phyloP scores from a whole-genome alignment of 2,797 vertebrate genomes.

The Heterohyrax brucei region DNA sequence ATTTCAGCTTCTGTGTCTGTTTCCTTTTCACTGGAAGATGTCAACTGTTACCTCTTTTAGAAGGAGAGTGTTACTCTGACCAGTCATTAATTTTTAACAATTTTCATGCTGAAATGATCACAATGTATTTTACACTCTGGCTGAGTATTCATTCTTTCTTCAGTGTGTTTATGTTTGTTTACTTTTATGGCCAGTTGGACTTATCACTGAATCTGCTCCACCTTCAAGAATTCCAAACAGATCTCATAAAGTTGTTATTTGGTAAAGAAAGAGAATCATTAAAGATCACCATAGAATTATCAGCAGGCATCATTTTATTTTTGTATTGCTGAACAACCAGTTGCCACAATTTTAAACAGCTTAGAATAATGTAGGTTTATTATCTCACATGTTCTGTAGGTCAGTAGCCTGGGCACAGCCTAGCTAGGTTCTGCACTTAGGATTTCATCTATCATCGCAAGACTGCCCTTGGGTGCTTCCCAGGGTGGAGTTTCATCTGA shows the following conservation, averaged over 20 bases:
- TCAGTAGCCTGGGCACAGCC: not conserved
- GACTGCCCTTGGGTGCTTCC: too few species aligned
- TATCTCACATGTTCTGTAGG: not conserved
- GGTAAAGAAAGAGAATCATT: not conserved
- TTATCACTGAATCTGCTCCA: conserved; percentile 26
- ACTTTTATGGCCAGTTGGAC: not conserved
- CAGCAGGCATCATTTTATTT: not conserved
- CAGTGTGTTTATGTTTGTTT: conserved; percentile 1
- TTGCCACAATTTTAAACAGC: not conserved
- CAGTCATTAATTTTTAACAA: conserved; percentile 12
- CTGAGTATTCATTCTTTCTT: conserved; percentile 13
- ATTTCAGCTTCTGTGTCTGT: not conserved
- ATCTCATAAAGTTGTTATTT: not conserved
- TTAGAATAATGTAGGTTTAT: not conserved
- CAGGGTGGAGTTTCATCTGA: not conserved
- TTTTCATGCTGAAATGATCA: conserved; percentile 21
- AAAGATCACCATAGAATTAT: not conserved
- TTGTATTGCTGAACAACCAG: not conserved
- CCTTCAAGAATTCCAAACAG: not conserved
- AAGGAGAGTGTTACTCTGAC: not conserved
- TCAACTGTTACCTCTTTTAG: not conserved
- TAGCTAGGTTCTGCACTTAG: not conserved
- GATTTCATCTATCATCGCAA: not conserved
- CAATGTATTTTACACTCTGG: not conserved
- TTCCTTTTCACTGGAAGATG: conserved; percentile 9